phyloP scores from a whole-genome alignment of 2,888 invertebrate species.

The Dioctria linearis region DNA sequence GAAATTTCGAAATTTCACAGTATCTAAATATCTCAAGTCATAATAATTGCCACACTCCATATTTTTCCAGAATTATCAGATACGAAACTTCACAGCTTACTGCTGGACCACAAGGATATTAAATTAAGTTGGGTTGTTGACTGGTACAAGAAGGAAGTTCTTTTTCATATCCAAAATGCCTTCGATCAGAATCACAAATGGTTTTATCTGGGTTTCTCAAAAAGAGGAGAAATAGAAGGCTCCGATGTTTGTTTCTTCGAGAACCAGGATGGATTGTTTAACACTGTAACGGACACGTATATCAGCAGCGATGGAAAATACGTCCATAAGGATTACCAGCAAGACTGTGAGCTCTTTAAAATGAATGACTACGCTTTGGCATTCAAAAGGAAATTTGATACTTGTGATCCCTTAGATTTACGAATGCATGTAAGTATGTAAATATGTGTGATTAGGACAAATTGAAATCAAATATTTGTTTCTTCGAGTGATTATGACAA shows the following conservation, averaged over 20 bases:
- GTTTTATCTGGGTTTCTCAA: slow-evolving; percentile 91
- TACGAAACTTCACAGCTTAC: slow-evolving; percentile 69
- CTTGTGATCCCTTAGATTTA: slow-evolving; percentile 81
- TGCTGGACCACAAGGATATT: slow-evolving; percentile 69
- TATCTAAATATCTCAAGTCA: no score
- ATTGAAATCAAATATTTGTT: background rate
- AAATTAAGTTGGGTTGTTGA: slow-evolving; percentile 71
- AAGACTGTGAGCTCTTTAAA: slow-evolving; percentile 78
- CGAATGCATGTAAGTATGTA: slow-evolving; percentile 66
- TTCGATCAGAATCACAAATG: slow-evolving; percentile 74
- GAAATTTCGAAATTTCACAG: no score
- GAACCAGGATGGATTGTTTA: slow-evolving; percentile 73
- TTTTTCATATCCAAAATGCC: slow-evolving; percentile 70
- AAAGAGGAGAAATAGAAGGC: slow-evolving; percentile 80
- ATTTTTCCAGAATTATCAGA: slow-evolving; percentile 66
- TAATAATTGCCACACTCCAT: no score
- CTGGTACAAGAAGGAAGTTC: slow-evolving; percentile 71
- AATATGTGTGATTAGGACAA: background rate
- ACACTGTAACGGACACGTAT: slow-evolving; percentile 79
- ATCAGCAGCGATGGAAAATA: slow-evolving; percentile 77
- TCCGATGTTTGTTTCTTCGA: slow-evolving; percentile 89
- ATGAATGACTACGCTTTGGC: slow-evolving; percentile 79
- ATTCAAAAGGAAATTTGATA: slow-evolving; percentile 86
- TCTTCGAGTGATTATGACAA: slow-evolving; percentile 22
- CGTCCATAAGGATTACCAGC: slow-evolving; percentile 78